A percentile compares a stretch with the other conserved stretches of the same genome.
These are phyloP conservation scores for Lates japonicus DNA, from an alignment of 2,797 vertebrate genomes.

Conservation along the genomic window DNA sequence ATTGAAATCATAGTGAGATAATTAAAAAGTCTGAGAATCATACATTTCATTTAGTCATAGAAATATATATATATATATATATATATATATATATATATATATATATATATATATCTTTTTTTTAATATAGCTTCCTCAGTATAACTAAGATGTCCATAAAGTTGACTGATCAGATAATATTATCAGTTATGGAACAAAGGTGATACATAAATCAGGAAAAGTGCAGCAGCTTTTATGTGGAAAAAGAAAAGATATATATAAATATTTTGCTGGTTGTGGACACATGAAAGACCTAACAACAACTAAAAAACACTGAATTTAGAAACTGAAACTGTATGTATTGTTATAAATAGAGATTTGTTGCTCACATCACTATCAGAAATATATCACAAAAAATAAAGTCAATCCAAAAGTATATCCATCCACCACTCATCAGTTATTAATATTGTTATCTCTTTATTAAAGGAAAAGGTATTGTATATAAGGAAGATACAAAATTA, in stretches of 20 bases:
- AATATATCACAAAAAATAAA: not conserved
- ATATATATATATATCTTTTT: too few species aligned
- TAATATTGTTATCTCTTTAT: too few species aligned
- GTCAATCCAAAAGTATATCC: not conserved
- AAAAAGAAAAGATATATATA: conserved; percentile 1
- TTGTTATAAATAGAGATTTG: conserved; percentile 63
- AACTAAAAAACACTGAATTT: conserved; percentile 30
- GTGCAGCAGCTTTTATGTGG: conserved; percentile 45
- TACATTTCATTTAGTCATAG: too few species aligned
- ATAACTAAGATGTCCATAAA: too few species aligned
- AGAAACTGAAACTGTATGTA: conserved; percentile 21
- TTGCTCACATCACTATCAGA: conserved; percentile 6
- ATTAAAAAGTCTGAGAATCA: too few species aligned
- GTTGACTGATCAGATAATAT: too few species aligned
- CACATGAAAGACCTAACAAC: not conserved
- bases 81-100: too few species aligned
- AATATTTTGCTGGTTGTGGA: conserved; percentile 18
- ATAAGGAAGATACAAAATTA: not conserved
- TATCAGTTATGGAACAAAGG: too few species aligned
- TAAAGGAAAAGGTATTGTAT: not conserved
- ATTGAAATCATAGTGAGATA: too few species aligned
- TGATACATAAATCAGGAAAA: not conserved
- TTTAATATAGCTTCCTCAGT: too few species aligned
- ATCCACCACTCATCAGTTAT: not conserved
- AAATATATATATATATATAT: too few species aligned